Conservation (phyloP, 2,113 vertebrate genomes). For the Cathartes aura region DNA sequence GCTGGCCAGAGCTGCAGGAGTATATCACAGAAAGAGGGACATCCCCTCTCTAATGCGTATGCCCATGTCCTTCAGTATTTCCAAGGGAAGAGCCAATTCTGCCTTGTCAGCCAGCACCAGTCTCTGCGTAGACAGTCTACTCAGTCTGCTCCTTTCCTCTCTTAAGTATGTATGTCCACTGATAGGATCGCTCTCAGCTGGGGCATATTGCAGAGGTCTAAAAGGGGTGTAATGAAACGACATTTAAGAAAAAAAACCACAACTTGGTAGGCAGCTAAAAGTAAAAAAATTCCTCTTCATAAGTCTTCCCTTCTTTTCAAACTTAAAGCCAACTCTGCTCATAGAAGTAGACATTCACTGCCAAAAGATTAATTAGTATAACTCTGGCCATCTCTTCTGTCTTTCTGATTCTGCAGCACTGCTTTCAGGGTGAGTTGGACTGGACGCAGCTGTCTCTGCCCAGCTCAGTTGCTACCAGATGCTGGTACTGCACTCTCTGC, state of each 20-base stretch:
- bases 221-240: fast-evolving
- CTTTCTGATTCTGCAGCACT: background rate
- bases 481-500: background rate
- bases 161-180: background rate
- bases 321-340: background rate
- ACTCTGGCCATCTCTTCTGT: background rate
- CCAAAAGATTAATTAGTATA: background rate
- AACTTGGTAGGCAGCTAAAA: background rate
- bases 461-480: background rate
- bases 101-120: background rate
- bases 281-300: background rate
- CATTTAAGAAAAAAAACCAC: background rate
- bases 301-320: background rate
- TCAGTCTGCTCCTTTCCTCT: background rate
- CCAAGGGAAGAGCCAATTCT: background rate
- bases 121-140: background rate
- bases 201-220: background rate
- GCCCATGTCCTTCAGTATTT: background rate
- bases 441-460: background rate
- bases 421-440: background rate
- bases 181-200: background rate
- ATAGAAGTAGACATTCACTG: background rate
- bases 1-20: background rate
- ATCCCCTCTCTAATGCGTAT: background rate
- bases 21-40: background rate